Evolutionary conservation across 2,113 vertebrate genomes (phyloP).

Genomic region (Amblyopsis rosae): DNA sequence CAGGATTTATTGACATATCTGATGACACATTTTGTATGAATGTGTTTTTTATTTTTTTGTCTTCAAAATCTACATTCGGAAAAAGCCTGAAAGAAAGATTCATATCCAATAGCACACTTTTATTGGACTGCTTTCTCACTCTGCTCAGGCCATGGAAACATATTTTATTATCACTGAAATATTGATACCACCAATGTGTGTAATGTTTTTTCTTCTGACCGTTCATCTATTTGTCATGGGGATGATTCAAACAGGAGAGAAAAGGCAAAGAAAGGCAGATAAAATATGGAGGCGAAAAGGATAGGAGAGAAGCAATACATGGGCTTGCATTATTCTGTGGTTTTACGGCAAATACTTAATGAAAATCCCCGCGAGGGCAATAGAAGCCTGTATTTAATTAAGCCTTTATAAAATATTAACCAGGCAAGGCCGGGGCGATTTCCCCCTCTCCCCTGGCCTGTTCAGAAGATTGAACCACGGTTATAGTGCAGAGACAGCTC

Average conservation of each 20-base stretch:
- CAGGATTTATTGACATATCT: slow-evolving; percentile 40
- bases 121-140: slow-evolving; percentile 51
- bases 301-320: slow-evolving; percentile 65
- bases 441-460: slow-evolving; percentile 60
- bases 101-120: slow-evolving; percentile 38
- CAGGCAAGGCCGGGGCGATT: slow-evolving; percentile 57
- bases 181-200: slow-evolving; percentile 71
- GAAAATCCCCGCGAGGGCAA: slow-evolving; percentile 75
- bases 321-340: slow-evolving; percentile 70
- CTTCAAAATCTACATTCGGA: slow-evolving; percentile 31
- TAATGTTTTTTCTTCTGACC: slow-evolving; percentile 62
- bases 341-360: slow-evolving; percentile 81
- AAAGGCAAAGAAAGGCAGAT: slow-evolving; percentile 56
- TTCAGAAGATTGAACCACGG: slow-evolving; percentile 65
- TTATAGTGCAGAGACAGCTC: slow-evolving; percentile 55
- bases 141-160: slow-evolving; percentile 53
- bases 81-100: slow-evolving; percentile 10
- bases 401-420: slow-evolving; percentile 80
- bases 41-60: slow-evolving; percentile 16
- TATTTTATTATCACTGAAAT: slow-evolving; percentile 78
- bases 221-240: slow-evolving; percentile 70
- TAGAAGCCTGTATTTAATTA: slow-evolving; percentile 80
- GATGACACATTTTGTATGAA: slow-evolving; percentile 36
- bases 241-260: slow-evolving; percentile 64
- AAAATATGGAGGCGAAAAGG: slow-evolving; percentile 29